Evolutionary conservation across 2,888 invertebrate species (phyloP).

Genomic region (Heliothis peltigera): DNA sequence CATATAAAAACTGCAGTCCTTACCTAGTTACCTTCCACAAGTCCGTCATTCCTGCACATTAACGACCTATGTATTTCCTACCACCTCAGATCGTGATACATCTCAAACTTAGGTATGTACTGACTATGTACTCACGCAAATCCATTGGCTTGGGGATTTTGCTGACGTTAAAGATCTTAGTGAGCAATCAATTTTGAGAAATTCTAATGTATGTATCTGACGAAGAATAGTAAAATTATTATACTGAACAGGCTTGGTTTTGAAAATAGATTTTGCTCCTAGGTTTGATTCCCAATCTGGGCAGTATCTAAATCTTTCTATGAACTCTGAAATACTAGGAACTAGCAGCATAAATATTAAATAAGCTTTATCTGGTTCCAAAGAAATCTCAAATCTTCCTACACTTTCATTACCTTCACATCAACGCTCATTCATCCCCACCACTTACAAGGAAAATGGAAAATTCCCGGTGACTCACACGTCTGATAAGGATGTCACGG

Average conservation of each 20-base stretch:
- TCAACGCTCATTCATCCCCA: not conserved
- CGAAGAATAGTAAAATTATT: not conserved
- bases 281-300: too few relatives aligned
- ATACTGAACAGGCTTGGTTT: too few relatives aligned
- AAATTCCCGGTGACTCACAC: conserved; percentile 61
- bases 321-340: too few relatives aligned
- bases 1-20: not conserved
- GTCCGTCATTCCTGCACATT: conserved; percentile 10
- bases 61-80: conserved; percentile 6
- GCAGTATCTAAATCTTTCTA: too few relatives aligned
- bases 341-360: too few relatives aligned
- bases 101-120: conserved; percentile 4
- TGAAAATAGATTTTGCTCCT: too few relatives aligned
- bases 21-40: not conserved
- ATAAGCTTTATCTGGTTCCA: too few relatives aligned
- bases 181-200: conserved; percentile 31
- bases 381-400: too few relatives aligned
- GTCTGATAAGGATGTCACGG: conserved; percentile 73
- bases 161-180: conserved; percentile 25
- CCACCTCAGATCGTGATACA: conserved; percentile 17
- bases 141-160: conserved; percentile 33
- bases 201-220: conserved; percentile 1
- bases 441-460: conserved; percentile 46
- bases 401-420: not conserved
- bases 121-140: not conserved